Evolutionary conservation across 2,888 invertebrate species (phyloP), one percentile per base, ranked within the genome.

Genomic region (Lysandra bellargus): DNA sequence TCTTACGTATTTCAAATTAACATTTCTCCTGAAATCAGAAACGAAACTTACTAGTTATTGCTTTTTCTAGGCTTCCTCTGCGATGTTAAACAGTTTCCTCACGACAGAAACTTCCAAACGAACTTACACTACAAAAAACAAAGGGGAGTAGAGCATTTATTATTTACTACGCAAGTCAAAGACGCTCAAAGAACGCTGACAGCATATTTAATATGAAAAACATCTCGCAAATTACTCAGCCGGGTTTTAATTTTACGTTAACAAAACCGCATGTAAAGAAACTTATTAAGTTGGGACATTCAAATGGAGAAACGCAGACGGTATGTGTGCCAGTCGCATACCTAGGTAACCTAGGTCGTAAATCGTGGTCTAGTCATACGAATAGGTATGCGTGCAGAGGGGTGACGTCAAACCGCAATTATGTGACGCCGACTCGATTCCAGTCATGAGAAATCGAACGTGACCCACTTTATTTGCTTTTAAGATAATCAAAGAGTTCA

Each of bases 251-350:
- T 75, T 75, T 75, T 30, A 49, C n/a, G 40, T 40, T n/a, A n/a
- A 74, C 17, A 74, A 74, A 37, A 44, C 73, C 79, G 80, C 75
- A 79, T 79, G 80, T 78, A 82, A 82, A 81, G 83, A 80, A 82
- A 82, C 83, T 83, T 84, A 84, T 83, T 83, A 80, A 83, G 82
- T 81, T 83, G 82, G 81, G 80, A 80, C 75, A 79, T 81, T 82
- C 80, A 82, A 82, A 82, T 82, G 83, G 82, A 82, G 82, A 81
- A 82, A 81, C 80, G 81, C 82, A 78, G 79, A 79, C 77, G 76
- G 76, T 80, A 82, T 81, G 80, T 80, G 79, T 82, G 80, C 79
- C 78, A 78, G 33, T 78, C 53, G 78, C 69, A n/a, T 78, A 49
- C 78, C 44, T 61, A 61, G 61, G 69, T 69, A 37, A 37, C 77